Conservation (phyloP, 2,113 vertebrate species). For the Condylura cristata region DNA sequence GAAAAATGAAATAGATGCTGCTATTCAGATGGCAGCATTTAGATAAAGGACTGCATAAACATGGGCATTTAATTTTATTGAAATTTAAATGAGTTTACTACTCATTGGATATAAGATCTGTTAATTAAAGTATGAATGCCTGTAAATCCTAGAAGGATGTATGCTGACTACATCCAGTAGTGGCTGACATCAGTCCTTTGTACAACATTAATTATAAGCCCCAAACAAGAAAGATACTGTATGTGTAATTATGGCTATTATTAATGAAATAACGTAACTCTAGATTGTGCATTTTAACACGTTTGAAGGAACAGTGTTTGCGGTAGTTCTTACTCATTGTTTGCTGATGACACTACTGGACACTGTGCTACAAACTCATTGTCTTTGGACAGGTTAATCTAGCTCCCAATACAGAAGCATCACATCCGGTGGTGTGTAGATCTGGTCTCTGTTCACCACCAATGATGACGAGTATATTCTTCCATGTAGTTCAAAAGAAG, state of each 20-base stretch:
- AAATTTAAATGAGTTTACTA: constrained; percentile 69
- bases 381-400: neutral
- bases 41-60: constrained; percentile 69
- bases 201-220: constrained; percentile 69
- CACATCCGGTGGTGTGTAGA: neutral
- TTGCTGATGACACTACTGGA: neutral
- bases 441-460: neutral
- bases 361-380: neutral
- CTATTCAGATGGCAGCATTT: constrained; percentile 61
- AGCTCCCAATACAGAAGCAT: neutral
- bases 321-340: constrained; percentile 38
- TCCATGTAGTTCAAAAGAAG: neutral
- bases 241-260: constrained; percentile 72
- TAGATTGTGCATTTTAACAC: neutral
- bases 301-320: neutral
- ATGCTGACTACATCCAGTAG: constrained; percentile 49
- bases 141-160: constrained; percentile 72
- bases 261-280: constrained; percentile 64
- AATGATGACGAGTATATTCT: neutral
- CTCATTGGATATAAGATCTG: constrained; percentile 68
- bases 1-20: constrained; percentile 71
- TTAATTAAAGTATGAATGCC: constrained; percentile 69
- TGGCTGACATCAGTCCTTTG: constrained; percentile 62
- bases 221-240: constrained; percentile 70
- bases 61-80: constrained; percentile 74